These are phyloP conservation scores for Girardinichthys multiradiatus DNA, from an alignment of 2,113 vertebrate species.

Conservation along the genomic window DNA sequence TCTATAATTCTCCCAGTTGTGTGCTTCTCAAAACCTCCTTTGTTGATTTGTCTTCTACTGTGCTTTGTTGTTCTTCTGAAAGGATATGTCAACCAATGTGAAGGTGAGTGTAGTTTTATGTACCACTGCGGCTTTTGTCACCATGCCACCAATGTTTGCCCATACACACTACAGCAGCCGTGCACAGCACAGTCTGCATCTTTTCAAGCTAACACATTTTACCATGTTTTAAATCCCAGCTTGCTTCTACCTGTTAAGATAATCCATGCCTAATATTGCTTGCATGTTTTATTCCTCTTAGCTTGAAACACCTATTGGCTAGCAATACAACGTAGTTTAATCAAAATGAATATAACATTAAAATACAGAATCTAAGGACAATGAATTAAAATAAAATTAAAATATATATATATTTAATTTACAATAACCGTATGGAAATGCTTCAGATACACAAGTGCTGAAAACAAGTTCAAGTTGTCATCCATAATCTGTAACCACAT, in stretches of 20 bases:
- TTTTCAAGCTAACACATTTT: conserved; percentile 42
- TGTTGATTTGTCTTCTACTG: conserved; percentile 67
- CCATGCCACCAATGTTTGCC: conserved; percentile 47
- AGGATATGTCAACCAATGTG: conserved; percentile 75
- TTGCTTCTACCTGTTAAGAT: conserved; percentile 50
- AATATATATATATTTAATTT: background rate
- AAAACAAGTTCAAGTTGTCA: background rate
- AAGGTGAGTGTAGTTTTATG: conserved; percentile 77
- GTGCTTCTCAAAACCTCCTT: conserved; percentile 37
- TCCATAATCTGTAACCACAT: background rate
- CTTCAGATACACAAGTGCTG: background rate
- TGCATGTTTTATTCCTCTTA: conserved; percentile 40
- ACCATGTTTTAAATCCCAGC: conserved; percentile 39
- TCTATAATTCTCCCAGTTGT: conserved; percentile 39
- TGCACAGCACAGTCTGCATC: conserved; percentile 47
- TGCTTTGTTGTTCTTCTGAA: conserved; percentile 77
- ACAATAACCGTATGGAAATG: background rate
- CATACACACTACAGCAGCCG: conserved; percentile 42
- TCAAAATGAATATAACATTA: background rate
- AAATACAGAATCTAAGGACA: background rate
- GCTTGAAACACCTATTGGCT: background rate
- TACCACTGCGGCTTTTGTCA: conserved; percentile 54
- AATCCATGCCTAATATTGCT: conserved; percentile 9
- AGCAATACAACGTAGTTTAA: background rate
- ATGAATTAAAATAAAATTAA: background rate